Percentiles rank a stretch among this genome's conserved stretches.
phyloP scores from a whole-genome alignment of 2,888 invertebrate species.

The Chelonus formosanus region DNA sequence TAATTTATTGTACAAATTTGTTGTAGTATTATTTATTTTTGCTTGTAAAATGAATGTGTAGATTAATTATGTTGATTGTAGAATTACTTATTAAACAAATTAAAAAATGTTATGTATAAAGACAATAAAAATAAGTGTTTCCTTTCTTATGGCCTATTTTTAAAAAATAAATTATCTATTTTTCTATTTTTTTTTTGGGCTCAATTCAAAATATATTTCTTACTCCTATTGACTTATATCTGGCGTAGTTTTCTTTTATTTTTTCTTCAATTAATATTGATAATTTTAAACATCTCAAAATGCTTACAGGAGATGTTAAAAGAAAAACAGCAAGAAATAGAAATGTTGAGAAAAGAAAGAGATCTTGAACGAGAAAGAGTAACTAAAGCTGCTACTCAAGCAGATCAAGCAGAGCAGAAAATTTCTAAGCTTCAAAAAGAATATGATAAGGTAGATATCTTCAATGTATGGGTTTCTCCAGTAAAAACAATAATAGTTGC shows the following conservation, averaged over 20 bases:
- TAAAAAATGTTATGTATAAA: too few relatives aligned
- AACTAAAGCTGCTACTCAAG: conserved; percentile 82
- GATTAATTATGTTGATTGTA: not conserved
- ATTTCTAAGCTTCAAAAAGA: conserved; percentile 71
- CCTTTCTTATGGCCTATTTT: too few relatives aligned
- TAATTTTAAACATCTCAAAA: conserved; percentile 7
- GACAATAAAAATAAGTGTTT: too few relatives aligned
- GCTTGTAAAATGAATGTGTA: not conserved
- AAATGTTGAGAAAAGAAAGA: conserved; percentile 88
- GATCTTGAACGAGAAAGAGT: conserved; percentile 91
- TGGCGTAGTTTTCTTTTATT: too few relatives aligned
- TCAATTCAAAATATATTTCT: too few relatives aligned
- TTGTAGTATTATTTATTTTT: conserved; percentile 13
- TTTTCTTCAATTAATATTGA: too few relatives aligned
- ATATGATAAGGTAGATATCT: conserved; percentile 70
- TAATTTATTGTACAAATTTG: conserved; percentile 14
- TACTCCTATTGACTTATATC: too few relatives aligned
- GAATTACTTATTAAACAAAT: not conserved
- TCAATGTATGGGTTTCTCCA: not conserved
- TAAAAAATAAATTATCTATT: too few relatives aligned
- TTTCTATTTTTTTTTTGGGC: too few relatives aligned
- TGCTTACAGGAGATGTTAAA: conserved; percentile 81
- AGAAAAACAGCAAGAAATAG: conserved; percentile 94
- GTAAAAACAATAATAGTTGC: too few relatives aligned
- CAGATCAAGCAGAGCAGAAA: conserved; percentile 79